These are phyloP conservation scores for Pterocles gutturalis DNA, from an alignment of 2,113 vertebrate genomes.

Conservation along the genomic window DNA sequence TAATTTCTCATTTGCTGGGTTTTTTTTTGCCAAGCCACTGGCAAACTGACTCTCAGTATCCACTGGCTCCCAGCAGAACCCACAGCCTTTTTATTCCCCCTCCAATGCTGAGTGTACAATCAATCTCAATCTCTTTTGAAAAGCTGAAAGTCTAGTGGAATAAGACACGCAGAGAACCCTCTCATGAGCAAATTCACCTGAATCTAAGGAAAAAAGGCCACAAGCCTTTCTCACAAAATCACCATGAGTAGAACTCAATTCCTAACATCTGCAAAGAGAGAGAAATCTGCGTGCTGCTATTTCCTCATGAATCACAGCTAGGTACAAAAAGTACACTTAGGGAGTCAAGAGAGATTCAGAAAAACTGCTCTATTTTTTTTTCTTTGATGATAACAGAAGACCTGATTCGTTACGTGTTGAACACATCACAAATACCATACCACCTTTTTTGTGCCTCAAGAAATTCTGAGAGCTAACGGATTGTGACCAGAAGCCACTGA, in stretches of 20 bases:
- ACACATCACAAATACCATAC: not conserved
- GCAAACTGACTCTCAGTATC: not conserved
- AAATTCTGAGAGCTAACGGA: not conserved
- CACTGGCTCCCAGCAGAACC: not conserved
- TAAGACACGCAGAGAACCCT: not conserved
- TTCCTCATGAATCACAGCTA: not conserved
- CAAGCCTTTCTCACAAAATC: not conserved
- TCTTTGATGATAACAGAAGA: not conserved
- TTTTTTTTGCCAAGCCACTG: not conserved
- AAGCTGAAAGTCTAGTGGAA: not conserved
- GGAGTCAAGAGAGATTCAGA: not conserved
- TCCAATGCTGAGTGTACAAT: not conserved
- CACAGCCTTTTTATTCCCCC: no score
- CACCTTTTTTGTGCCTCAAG: not conserved
- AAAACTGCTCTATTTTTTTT: not conserved
- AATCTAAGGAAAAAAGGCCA: not conserved
- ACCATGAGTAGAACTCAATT: fast-evolving
- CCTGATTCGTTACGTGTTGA: not conserved
- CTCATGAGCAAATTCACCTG: not conserved
- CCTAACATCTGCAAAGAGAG: not conserved
- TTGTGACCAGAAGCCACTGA: not conserved
- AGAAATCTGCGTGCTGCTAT: fast-evolving
- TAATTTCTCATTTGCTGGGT: not conserved
- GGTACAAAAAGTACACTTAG: not conserved
- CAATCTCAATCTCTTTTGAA: not conserved